phyloP scores from a whole-genome alignment of 2,797 vertebrate genomes.

The Chrosomus eos region DNA sequence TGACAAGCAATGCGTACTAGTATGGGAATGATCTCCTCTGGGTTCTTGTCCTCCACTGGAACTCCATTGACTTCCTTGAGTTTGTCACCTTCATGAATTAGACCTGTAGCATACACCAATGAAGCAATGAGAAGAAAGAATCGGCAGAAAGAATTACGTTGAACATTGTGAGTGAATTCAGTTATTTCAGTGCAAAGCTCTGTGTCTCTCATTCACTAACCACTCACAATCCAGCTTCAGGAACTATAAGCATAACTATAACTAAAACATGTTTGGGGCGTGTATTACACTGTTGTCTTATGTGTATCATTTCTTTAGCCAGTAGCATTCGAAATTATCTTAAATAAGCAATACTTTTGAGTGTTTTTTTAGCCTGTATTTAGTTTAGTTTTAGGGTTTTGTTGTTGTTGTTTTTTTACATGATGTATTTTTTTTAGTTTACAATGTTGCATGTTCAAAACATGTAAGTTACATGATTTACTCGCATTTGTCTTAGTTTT shows the following conservation, averaged over 20 bases:
- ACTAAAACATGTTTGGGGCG: too few relatives aligned
- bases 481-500: not conserved
- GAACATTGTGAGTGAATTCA: not conserved
- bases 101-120: constrained; percentile 74
- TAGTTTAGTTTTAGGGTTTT: too few relatives aligned
- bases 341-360: not conserved
- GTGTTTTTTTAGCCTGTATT: too few relatives aligned
- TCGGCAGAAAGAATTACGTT: not conserved
- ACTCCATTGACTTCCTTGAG: constrained; percentile 93
- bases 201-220: not conserved
- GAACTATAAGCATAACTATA: too few relatives aligned
- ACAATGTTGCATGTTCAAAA: too few relatives aligned
- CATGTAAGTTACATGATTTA: not conserved
- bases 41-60: constrained; percentile 86
- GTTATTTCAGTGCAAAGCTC: not conserved
- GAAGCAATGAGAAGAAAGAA: not conserved
- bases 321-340: not conserved
- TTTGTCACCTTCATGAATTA: constrained; percentile 93
- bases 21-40: constrained; percentile 90
- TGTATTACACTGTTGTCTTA: not conserved
- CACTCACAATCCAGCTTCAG: not conserved
- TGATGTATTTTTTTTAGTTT: too few relatives aligned
- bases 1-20: constrained; percentile 76
- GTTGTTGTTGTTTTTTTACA: not conserved
- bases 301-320: not conserved